Percentiles rank a stretch among this genome's conserved stretches.
Evolutionary conservation across 2,113 vertebrate genomes (phyloP).

Genomic region (Mystacornis crossleyi): DNA sequence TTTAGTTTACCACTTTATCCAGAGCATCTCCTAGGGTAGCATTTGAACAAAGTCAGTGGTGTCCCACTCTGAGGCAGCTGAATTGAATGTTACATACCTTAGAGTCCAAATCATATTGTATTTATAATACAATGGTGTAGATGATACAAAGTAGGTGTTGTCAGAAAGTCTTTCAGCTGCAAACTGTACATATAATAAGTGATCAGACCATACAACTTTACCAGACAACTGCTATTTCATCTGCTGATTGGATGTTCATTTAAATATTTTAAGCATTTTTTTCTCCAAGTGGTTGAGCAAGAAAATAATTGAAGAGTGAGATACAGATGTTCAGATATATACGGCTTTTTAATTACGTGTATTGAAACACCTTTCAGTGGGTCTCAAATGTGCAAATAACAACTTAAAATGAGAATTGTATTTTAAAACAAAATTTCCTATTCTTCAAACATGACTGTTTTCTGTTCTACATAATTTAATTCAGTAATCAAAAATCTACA

Average conservation of each 20-base stretch:
- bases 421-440: constrained; percentile 14
- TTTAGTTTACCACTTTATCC: background rate
- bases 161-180: background rate
- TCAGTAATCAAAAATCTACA: constrained; percentile 3
- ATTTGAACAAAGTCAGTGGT: background rate
- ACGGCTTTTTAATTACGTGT: constrained; percentile 56
- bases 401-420: background rate
- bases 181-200: background rate
- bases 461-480: constrained; percentile 35
- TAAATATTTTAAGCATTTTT: background rate
- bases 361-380: background rate
- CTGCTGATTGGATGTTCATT: background rate
- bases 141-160: background rate
- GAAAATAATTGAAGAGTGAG: constrained; percentile 58
- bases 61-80: background rate
- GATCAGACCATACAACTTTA: background rate
- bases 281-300: background rate
- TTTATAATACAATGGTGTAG: background rate
- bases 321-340: constrained; percentile 58
- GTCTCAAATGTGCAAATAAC: constrained; percentile 1
- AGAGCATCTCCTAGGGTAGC: background rate
- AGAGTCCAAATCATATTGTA: background rate
- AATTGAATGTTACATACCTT: background rate
- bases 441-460: constrained; percentile 24
- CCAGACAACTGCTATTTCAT: background rate